These are phyloP conservation scores for Bergia puertoricense DNA, from an alignment of 92 coral and sea anemone species.

Conservation along the genomic window DNA sequence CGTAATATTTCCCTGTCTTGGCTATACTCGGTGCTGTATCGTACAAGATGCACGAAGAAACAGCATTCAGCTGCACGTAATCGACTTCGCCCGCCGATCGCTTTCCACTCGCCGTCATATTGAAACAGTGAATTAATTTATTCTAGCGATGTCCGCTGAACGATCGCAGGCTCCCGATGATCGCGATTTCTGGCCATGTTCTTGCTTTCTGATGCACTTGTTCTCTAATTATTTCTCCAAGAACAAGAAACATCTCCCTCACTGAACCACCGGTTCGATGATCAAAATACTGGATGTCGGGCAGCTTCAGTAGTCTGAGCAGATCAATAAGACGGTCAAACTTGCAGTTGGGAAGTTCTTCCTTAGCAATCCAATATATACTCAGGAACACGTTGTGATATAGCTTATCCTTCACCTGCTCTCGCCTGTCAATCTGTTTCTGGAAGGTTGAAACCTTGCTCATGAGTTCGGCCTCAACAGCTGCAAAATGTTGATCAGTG, in stretches of 20 bases:
- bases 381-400: conserved; percentile 38
- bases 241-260: conserved; percentile 42
- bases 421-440: conserved; percentile 34
- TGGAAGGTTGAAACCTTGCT: conserved; percentile 42
- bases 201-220: conserved; percentile 25
- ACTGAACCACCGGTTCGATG: conserved; percentile 31
- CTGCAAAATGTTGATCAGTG: conserved; percentile 35
- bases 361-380: conserved; percentile 54
- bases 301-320: conserved; percentile 19
- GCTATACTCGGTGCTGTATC: background rate
- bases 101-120: conserved; percentile 2
- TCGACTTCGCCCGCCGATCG: background rate
- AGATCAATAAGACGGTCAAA: conserved; percentile 34
- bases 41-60: background rate
- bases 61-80: conserved; percentile 4
- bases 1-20: conserved; percentile 2
- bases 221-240: conserved; percentile 41
- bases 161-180: conserved; percentile 1
- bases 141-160: background rate
- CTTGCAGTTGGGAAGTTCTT: conserved; percentile 59
- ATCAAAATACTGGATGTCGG: conserved; percentile 28
- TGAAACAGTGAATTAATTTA: background rate
- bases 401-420: conserved; percentile 29
- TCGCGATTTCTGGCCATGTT: conserved; percentile 9
- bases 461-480: conserved; percentile 37